phyloP scores from a whole-genome alignment of 2,888 invertebrate species.

The Eupeodes latifasciatus region DNA sequence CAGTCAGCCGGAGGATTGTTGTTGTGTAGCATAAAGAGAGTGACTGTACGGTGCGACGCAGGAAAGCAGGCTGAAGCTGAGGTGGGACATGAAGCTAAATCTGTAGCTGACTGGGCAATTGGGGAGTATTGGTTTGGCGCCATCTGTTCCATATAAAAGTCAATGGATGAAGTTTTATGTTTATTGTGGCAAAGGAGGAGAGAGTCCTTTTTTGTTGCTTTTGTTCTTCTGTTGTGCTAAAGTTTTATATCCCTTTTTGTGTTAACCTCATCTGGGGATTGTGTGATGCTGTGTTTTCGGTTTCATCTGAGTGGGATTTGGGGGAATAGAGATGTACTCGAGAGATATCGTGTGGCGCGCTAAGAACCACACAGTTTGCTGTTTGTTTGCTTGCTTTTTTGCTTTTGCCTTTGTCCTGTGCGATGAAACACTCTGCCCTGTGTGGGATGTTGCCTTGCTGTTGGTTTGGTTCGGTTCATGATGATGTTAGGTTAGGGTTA shows the following conservation, averaged over 20 bases:
- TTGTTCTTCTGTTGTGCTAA: background rate
- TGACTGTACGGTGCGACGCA: background rate
- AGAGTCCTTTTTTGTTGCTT: slow-evolving; percentile 48
- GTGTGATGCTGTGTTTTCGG: slow-evolving; percentile 55
- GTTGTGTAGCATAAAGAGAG: slow-evolving; percentile 22
- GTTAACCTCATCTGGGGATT: slow-evolving; percentile 16
- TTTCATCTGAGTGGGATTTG: slow-evolving; percentile 66
- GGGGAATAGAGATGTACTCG: slow-evolving; percentile 75
- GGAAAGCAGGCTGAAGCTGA: background rate
- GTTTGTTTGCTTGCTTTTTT: slow-evolving; percentile 17
- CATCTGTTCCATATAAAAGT: slow-evolving; percentile 77
- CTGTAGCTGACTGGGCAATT: slow-evolving; percentile 55
- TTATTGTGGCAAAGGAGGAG: slow-evolving; percentile 63
- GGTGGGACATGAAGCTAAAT: too few relatives aligned
- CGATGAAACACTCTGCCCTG: slow-evolving; percentile 15
- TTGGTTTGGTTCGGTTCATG: too few relatives aligned
- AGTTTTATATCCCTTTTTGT: slow-evolving; percentile 39
- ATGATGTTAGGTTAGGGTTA: background rate
- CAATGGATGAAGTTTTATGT: slow-evolving; percentile 76
- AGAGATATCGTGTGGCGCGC: slow-evolving; percentile 74
- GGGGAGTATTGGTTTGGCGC: slow-evolving; percentile 77
- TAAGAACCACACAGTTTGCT: slow-evolving; percentile 72
- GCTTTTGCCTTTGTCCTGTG: slow-evolving; percentile 11
- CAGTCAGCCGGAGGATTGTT: slow-evolving; percentile 25
- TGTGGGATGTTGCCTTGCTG: slow-evolving; percentile 40